These are phyloP conservation scores for Drosophila diplacantha DNA, from an alignment of 2,888 invertebrate species.

Conservation along the genomic window DNA sequence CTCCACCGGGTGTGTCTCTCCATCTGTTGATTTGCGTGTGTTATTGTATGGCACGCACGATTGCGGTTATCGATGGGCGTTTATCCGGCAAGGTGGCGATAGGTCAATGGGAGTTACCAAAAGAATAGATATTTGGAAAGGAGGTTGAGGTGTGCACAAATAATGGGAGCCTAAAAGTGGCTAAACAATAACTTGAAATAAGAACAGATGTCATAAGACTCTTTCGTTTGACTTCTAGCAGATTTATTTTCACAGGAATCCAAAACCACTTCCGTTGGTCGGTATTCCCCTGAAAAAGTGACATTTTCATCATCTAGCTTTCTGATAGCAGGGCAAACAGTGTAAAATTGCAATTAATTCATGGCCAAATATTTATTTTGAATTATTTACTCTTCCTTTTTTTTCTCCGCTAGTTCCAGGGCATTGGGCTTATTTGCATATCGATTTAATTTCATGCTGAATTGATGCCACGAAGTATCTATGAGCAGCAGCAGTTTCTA, in stretches of 20 bases:
- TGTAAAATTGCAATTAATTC: conserved; percentile 39
- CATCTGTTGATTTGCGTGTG: conserved; percentile 26
- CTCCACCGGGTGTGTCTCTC: conserved; percentile 26
- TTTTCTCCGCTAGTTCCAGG: neutral
- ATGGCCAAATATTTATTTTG: conserved; percentile 34
- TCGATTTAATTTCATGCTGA: conserved; percentile 40
- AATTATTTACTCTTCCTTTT: conserved; percentile 22
- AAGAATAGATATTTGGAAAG: conserved; percentile 4
- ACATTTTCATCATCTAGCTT: conserved; percentile 23
- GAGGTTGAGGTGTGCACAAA: neutral
- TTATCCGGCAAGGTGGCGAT: conserved; percentile 6
- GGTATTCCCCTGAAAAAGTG: conserved; percentile 4
- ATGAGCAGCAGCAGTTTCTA: conserved; percentile 21
- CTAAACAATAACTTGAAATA: neutral
- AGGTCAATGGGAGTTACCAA: conserved; percentile 3
- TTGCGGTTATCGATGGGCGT: conserved; percentile 22
- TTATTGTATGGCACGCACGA: conserved; percentile 26
- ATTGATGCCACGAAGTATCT: conserved; percentile 18
- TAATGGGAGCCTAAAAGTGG: neutral
- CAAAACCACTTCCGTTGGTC: too few relatives aligned
- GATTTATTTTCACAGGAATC: neutral
- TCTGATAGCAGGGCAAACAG: conserved; percentile 28
- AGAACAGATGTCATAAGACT: neutral
- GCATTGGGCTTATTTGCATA: conserved; percentile 30
- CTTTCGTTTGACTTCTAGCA: neutral